Evolutionary conservation across 2,888 invertebrate genomes (phyloP).

Genomic region (Digitonthophagus gazella): DNA sequence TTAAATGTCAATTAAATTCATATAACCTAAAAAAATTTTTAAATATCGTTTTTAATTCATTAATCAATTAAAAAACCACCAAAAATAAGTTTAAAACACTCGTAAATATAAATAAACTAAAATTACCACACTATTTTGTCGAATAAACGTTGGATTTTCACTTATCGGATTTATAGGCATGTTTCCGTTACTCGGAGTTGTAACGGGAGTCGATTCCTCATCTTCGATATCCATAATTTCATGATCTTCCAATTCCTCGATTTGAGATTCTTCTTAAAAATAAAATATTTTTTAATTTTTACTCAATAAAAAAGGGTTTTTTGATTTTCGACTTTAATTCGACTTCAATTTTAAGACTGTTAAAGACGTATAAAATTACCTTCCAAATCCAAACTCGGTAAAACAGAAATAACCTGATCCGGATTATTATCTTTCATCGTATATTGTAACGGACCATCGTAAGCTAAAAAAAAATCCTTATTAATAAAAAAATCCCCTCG

Average conservation of each 20-base stretch:
- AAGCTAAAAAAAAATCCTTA: slow-evolving; percentile 56
- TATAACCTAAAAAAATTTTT: background rate
- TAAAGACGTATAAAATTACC: slow-evolving; percentile 33
- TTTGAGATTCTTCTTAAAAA: slow-evolving; percentile 26
- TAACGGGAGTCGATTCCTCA: slow-evolving; percentile 61
- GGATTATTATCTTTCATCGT: slow-evolving; percentile 77
- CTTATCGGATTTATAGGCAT: slow-evolving; percentile 45
- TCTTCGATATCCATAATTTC: slow-evolving; percentile 57
- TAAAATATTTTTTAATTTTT: too few relatives aligned
- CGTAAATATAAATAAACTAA: slow-evolving; percentile 35
- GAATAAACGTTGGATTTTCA: slow-evolving; percentile 45
- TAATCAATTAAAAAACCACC: too few relatives aligned
- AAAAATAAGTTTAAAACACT: too few relatives aligned
- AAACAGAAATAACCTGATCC: slow-evolving; percentile 65
- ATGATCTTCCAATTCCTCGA: slow-evolving; percentile 35
- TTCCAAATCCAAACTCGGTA: slow-evolving; percentile 43
- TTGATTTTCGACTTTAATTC: too few relatives aligned
- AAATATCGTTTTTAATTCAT: background rate
- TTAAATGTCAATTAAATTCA: background rate
- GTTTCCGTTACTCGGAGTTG: slow-evolving; percentile 48
- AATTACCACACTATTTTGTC: slow-evolving; percentile 38
- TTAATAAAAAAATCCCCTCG: slow-evolving; percentile 32
- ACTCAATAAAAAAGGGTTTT: too few relatives aligned
- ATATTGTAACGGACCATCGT: slow-evolving; percentile 86
- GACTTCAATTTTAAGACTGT: background rate